A percentile compares a stretch with the other conserved stretches of the same genome.
phyloP scores from a whole-genome alignment of 2,888 invertebrate species.

The Ichneumoninae sp. region DNA sequence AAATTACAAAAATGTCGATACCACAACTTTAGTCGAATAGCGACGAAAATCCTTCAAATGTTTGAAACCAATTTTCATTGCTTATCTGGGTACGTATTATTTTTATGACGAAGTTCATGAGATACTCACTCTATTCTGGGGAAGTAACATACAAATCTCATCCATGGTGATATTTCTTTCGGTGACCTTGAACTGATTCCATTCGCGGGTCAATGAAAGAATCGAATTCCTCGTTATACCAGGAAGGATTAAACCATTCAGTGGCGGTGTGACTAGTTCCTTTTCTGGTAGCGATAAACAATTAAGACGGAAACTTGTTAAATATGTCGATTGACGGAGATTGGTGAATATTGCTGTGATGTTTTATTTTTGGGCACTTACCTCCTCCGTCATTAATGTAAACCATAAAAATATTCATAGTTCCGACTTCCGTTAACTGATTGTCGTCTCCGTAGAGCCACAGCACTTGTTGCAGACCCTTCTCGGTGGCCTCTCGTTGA shows the following conservation, averaged over 20 bases:
- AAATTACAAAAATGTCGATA: no score
- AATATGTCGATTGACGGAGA: neutral
- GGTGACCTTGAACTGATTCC: conserved; percentile 94
- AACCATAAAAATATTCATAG: conserved; percentile 98
- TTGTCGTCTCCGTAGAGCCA: conserved; percentile 98
- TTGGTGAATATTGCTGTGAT: neutral
- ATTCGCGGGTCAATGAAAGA: conserved; percentile 91
- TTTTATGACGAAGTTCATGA: neutral
- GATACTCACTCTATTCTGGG: conserved; percentile 92
- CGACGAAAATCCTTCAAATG: neutral
- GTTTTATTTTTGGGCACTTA: conserved; percentile 81
- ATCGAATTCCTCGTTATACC: conserved; percentile 97
- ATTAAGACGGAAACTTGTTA: conserved; percentile 7
- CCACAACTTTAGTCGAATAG: neutral
- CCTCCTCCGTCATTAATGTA: conserved; percentile 95
- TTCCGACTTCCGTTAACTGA: conserved; percentile 98
- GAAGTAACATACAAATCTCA: conserved; percentile 89
- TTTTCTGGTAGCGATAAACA: conserved; percentile 88
- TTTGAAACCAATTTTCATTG: neutral
- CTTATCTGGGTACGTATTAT: neutral
- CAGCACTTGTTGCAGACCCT: conserved; percentile 96
- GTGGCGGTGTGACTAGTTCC: conserved; percentile 96
- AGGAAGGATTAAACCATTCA: conserved; percentile 97
- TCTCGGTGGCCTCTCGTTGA: conserved; percentile 90
- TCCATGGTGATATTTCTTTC: conserved; percentile 94